A percentile compares a stretch with the other conserved stretches of the same genome.
Evolutionary conservation across 1,140 invertebrate genomes (phyloP).

Genomic region (Tetramorium parvispinum): DNA sequence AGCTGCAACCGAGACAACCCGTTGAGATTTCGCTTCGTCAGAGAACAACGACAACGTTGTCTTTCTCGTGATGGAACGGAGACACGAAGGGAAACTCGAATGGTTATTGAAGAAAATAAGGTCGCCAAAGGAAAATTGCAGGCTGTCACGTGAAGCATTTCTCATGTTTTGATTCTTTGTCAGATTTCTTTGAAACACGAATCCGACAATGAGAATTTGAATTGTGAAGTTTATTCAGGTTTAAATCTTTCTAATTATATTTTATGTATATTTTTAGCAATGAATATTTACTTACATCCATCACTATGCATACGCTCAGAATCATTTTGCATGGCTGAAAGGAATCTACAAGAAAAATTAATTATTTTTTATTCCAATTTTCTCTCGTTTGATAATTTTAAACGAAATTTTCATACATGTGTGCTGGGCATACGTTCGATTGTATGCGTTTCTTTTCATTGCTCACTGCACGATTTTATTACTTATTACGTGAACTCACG

Average conservation of each 20-base stretch:
- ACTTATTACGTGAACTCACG: conserved; percentile 4
- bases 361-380: background rate
- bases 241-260: background rate
- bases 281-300: background rate
- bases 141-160: conserved; percentile 59
- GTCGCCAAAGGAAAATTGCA: conserved; percentile 58
- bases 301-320: background rate
- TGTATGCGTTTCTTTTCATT: background rate
- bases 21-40: conserved; percentile 36
- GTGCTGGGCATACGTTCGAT: background rate
- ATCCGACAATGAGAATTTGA: background rate
- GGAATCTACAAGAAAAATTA: background rate
- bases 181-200: background rate
- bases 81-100: conserved; percentile 39
- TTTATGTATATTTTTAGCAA: background rate
- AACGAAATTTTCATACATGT: background rate
- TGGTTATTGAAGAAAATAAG: conserved; percentile 49
- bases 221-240: background rate
- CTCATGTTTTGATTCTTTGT: conserved; percentile 59
- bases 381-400: background rate
- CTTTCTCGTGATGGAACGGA: conserved; percentile 24
- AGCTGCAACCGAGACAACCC: conserved; percentile 42
- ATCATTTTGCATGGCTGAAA: background rate
- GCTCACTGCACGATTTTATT: background rate
- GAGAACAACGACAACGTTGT: conserved; percentile 52